phyloP scores from a whole-genome alignment of 2,888 invertebrate species.

The Dolichomitus sp. region DNA sequence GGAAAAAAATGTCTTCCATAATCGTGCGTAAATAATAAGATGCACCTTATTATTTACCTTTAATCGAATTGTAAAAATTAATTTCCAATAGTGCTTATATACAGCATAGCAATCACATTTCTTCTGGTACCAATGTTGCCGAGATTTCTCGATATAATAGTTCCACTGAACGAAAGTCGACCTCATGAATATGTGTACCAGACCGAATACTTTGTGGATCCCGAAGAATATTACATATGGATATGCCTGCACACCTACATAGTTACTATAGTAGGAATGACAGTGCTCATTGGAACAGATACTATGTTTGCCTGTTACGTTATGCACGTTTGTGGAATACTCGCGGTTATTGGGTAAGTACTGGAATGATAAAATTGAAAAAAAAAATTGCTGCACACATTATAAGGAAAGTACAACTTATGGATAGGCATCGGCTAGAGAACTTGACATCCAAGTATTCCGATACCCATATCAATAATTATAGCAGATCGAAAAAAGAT shows the following conservation, averaged over 20 bases:
- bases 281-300: not conserved
- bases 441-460: not conserved
- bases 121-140: not conserved
- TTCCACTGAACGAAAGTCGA: conserved; percentile 2
- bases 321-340: conserved; percentile 23
- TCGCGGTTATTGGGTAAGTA: conserved; percentile 10
- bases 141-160: conserved; percentile 3
- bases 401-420: not conserved
- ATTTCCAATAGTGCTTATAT: not conserved
- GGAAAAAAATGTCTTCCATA: not conserved
- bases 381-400: not conserved
- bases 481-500: not conserved
- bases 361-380: not conserved
- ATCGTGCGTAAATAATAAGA: not conserved
- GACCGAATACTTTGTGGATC: not conserved
- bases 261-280: not conserved
- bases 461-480: not conserved
- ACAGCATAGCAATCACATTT: not conserved
- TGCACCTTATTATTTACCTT: not conserved
- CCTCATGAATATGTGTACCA: not conserved
- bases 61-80: not conserved
- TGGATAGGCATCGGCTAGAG: not conserved
- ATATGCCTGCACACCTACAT: conserved; percentile 45
- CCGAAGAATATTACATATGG: not conserved
- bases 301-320: conserved; percentile 14